Percentiles rank a stretch among this genome's conserved stretches.
Evolutionary conservation across 2,797 vertebrate genomes (phyloP).

Genomic region (Arrhamphus sclerolepis): DNA sequence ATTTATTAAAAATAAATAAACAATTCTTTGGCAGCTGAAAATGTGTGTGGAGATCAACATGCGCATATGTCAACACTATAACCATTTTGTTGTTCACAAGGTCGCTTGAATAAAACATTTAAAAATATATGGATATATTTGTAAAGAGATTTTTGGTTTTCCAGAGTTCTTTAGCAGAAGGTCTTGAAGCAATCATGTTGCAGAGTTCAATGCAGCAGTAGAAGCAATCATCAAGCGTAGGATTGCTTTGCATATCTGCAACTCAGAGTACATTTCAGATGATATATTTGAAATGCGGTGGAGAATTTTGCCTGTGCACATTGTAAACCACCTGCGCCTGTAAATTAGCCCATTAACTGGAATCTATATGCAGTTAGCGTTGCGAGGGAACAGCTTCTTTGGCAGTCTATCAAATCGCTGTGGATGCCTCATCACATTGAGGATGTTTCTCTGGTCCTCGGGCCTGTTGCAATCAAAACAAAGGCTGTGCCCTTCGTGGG

Average conservation of each 20-base stretch:
- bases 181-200: slow-evolving; percentile 34
- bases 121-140: no score
- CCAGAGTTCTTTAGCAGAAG: no score
- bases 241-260: slow-evolving; percentile 45
- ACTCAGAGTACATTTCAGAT: slow-evolving; percentile 53
- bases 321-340: slow-evolving; percentile 70
- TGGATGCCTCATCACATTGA: slow-evolving; percentile 51
- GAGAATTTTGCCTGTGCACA: slow-evolving; percentile 46
- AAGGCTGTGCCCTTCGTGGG: slow-evolving; percentile 31
- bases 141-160: no score
- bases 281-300: slow-evolving; percentile 59
- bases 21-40: no score
- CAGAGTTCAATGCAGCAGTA: slow-evolving; percentile 31
- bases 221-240: slow-evolving; percentile 45
- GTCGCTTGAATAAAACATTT: slow-evolving; percentile 31
- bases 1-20: slow-evolving; percentile 11
- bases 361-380: slow-evolving; percentile 72
- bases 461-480: slow-evolving; percentile 58
- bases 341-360: slow-evolving; percentile 77
- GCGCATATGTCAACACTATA: no score
- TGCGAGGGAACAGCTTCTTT: slow-evolving; percentile 47
- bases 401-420: slow-evolving; percentile 67
- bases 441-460: slow-evolving; percentile 42
- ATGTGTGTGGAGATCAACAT: neutral
- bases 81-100: slow-evolving; percentile 1